Evolutionary conservation across 2,888 invertebrate species (phyloP), one percentile per base, ranked within the genome.

Genomic region (Embidobia sp.): DNA sequence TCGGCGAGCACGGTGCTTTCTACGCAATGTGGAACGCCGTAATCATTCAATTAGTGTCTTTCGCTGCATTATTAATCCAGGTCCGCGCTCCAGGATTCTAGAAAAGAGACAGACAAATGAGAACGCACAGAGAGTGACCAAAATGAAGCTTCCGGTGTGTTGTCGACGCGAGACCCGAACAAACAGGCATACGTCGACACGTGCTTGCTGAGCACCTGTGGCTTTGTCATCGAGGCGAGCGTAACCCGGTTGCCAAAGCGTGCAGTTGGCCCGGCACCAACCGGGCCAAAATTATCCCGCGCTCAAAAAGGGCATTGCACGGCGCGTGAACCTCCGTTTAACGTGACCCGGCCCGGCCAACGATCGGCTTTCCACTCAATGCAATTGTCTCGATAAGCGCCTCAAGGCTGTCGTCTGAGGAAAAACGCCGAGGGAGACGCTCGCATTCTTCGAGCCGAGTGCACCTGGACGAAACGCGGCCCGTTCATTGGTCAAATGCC

Each of bases 1-100:
- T 64, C 63, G 72, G 27, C 31, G 63, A 72, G 13, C 55, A 55
- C 55, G 33, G 55, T 63, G 55, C 72, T 72, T 72, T 72, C 72
- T 64, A 55, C 53, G 27, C 37, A 64, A 64, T 64, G 64, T 73
- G 48, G 63, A 73, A 40, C 57, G 49, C 64, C 16, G 57, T 55
- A 55, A 64, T 63, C 53, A 40, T 63, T 72, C 55, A 48, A 57
- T 63, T 63, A 64, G 33, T 53, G 64, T 31, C 51, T 42, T 44
- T 51, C 46, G 15, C 33, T 16, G 46, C 26, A 33, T 33, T 46
- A 46, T 31, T 29, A 40, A 27, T 53, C 37, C 15, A 35, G 26
- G 26, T 18, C n/a, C n/a, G n/a, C n/a, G n/a, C n/a, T n/a, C n/a
- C n/a, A n/a, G n/a, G n/a, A n/a, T n/a, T n/a, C n/a, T n/a, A n/a